Evolutionary conservation across 2,113 vertebrate species (phyloP).

Genomic region (human (Homo sapiens)): DNA sequence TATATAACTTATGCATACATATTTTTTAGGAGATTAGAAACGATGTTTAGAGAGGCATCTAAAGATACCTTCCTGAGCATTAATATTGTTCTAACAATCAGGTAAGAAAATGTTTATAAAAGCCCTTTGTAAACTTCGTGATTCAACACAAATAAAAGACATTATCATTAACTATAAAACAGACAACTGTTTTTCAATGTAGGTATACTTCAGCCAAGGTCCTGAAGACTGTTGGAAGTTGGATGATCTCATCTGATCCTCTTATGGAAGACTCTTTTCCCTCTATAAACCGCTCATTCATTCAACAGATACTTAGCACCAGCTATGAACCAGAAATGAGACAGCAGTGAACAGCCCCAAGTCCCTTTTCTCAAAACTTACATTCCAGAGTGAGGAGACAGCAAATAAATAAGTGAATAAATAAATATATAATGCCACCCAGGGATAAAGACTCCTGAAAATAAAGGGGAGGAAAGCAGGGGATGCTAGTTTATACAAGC

Average conservation of each 20-base stretch:
- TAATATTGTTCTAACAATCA: constrained; percentile 8
- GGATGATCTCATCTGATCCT: background rate
- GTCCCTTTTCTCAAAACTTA: background rate
- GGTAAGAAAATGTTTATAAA: background rate
- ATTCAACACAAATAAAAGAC: background rate
- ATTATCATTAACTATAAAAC: background rate
- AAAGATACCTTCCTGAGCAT: background rate
- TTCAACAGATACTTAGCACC: background rate
- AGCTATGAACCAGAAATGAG: background rate
- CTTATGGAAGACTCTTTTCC: background rate
- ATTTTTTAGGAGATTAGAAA: background rate
- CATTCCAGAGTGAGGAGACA: background rate
- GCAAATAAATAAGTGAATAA: background rate
- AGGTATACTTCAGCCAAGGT: background rate
- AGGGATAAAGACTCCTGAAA: background rate
- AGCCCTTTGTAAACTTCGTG: background rate
- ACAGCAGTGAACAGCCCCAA: background rate
- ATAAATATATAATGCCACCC: background rate
- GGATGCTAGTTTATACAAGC: background rate
- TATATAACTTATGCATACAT: background rate
- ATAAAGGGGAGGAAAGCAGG: background rate
- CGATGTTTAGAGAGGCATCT: background rate
- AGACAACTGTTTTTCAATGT: background rate
- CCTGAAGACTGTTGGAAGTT: background rate
- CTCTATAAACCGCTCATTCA: background rate